Evolutionary conservation across 2,113 vertebrate genomes (phyloP), one percentile per base, ranked within the genome.

Genomic region (Cryptotis parvus): DNA sequence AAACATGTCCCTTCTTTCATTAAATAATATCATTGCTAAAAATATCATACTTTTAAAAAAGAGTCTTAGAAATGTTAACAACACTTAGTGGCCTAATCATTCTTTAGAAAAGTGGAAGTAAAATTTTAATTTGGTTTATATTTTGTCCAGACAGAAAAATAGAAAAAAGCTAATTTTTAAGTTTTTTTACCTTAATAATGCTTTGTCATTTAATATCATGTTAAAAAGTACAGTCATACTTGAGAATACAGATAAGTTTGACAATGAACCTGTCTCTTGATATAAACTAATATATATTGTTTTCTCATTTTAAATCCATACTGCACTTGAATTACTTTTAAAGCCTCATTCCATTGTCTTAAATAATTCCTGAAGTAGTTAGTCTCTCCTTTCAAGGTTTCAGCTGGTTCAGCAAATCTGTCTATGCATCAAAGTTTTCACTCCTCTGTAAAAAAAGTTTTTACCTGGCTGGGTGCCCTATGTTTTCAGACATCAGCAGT

Each of bases 401-500:
- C 37, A 88, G 3, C 9, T 49, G 20, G 43, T 96, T 81, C 79
- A 95, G 84, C 75, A 90, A 79, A 0, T 87, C 82, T 81, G 69
- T 95, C 73, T 0, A 1, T 87, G n/a, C 70, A 91, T 76, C 33
- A 78, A 76, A 94, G 72, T 72, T 75, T 88, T 75, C 79, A 12
- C 52, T 45, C 20, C 91, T 66, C 52, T 82, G 6, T 26, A 89
- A 90, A 77, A 41, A 58, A 91, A 73, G 18, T 88, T 93, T 94
- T 89, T 65, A 88, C 43, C 45, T 94, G 90, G 77, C 87, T 93
- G 93, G 55, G 1, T 95, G 89, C 94, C 89, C 88, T 88, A 63
- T 89, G 76, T 91, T 96, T 95, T 97, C 94, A 97, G 95, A 96
- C 73, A 94, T 97, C 92, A 97, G 35, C 61, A 84, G 55, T 41